Percentiles rank a stretch among this genome's conserved stretches.
Evolutionary conservation across 1,140 invertebrate species (phyloP).

Genomic region (Eumaeus atala): DNA sequence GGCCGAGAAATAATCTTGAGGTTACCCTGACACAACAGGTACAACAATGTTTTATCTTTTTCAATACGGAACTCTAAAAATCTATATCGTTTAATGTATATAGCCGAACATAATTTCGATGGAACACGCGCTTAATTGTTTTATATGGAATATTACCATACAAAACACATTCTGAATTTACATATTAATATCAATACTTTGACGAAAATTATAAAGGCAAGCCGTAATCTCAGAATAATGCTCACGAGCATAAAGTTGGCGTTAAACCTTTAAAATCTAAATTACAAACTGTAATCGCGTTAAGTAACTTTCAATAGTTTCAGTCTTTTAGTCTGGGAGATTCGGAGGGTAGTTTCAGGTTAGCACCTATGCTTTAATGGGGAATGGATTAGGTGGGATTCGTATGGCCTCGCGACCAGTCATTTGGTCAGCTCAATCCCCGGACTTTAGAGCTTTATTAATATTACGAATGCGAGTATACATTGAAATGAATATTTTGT

Average conservation of each 20-base stretch:
- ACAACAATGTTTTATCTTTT: no score
- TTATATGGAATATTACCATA: background rate
- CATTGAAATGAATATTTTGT: constrained; percentile 13
- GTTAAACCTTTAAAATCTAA: constrained; percentile 22
- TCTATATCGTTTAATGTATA: no score
- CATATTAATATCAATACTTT: constrained; percentile 8
- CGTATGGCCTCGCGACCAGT: constrained; percentile 32
- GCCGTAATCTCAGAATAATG: constrained; percentile 56
- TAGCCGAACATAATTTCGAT: no score
- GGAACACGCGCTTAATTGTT: no score
- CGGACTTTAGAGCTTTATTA: constrained; percentile 47
- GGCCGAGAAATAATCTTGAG: no score
- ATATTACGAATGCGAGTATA: constrained; percentile 21
- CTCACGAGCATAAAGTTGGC: constrained; percentile 30
- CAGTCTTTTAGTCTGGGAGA: constrained; percentile 17
- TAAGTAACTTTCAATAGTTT: constrained; percentile 70
- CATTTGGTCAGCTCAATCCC: constrained; percentile 60
- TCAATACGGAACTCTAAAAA: no score
- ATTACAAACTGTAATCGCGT: constrained; percentile 39
- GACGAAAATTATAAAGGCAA: constrained; percentile 43
- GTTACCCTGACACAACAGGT: no score
- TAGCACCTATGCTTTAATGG: constrained; percentile 66
- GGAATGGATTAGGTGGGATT: constrained; percentile 65
- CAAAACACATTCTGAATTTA: constrained; percentile 8
- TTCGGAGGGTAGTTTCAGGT: constrained; percentile 44